Evolutionary conservation across 2,888 invertebrate species (phyloP), one percentile per base, ranked within the genome.

Genomic region (Apodemia hepburni): DNA sequence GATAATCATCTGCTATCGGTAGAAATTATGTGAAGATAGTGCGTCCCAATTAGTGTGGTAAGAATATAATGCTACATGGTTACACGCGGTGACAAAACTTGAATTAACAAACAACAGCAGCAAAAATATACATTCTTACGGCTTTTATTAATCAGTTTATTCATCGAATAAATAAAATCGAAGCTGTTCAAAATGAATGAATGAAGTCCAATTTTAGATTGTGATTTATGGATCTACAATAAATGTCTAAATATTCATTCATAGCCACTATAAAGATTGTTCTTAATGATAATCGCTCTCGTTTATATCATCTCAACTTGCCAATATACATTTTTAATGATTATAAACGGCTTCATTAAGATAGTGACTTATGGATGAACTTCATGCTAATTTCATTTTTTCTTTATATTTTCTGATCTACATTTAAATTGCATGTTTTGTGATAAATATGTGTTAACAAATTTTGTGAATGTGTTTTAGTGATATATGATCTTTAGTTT

Each of bases 191-290:
- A 27, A 54, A 15, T 12, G 54, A 54, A 27, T 54, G 27, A 54
- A 54, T 54, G 54, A 54, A 22, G n/a, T 6, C 15, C 42, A 42
- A 42, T 42, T 42, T 42, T 54, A 54, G 54, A 27, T 27, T 54
- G 54, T 54, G 54, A 54, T 54, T 54, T 54, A 54, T 54, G 18
- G 54, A 15, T 27, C 12, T 42, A 54, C 6, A 54, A 54, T 54
- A 54, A 54, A 54, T 22, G 54, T 54, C 54, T 9, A 18, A 54
- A 54, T 27, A 54, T 54, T 54, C 54, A 54, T 27, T 54, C 54
- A 54, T 54, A 3, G 54, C 22, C 12, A 18, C 49, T 27, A 51
- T 51, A 51, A 51, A 22, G 42, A 42, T 51, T 51, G 22, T 51
- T 42, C 42, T 42, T 5, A 42, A 42, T 42, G 42, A 42, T 51